Evolutionary conservation across 2,113 vertebrate species (phyloP).

Genomic region (Gymnarchus niloticus): DNA sequence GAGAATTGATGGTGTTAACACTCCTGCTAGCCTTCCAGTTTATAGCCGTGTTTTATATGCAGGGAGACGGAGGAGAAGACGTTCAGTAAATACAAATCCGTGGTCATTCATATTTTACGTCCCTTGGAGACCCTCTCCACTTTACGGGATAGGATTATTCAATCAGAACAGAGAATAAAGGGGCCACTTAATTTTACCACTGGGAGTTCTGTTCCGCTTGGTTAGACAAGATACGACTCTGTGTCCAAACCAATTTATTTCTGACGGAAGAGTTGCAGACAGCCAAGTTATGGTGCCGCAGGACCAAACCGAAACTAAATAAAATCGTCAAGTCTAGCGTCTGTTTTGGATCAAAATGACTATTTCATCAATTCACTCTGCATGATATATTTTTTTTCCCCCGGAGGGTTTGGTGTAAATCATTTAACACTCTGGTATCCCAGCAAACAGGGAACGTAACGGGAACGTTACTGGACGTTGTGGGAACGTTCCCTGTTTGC

Average conservation of each 20-base stretch:
- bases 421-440: background rate
- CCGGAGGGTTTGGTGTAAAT: background rate
- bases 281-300: background rate
- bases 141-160: constrained; percentile 83
- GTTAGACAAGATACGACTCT: constrained; percentile 70
- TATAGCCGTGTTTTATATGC: constrained; percentile 73
- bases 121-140: constrained; percentile 76
- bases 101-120: constrained; percentile 89
- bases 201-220: constrained; percentile 76
- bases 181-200: constrained; percentile 77
- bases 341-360: no score
- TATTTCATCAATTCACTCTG: background rate
- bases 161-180: constrained; percentile 78
- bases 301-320: background rate
- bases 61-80: constrained; percentile 66
- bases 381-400: background rate
- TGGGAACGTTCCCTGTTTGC: no score
- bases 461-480: no score
- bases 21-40: constrained; percentile 61
- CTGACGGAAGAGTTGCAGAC: constrained; percentile 37
- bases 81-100: constrained; percentile 86
- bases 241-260: constrained; percentile 74
- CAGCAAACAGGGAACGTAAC: no score
- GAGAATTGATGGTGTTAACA: constrained; percentile 65
- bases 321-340: background rate